Conservation (phyloP, 2,888 invertebrate species). For the Drosophila mayaguana region DNA sequence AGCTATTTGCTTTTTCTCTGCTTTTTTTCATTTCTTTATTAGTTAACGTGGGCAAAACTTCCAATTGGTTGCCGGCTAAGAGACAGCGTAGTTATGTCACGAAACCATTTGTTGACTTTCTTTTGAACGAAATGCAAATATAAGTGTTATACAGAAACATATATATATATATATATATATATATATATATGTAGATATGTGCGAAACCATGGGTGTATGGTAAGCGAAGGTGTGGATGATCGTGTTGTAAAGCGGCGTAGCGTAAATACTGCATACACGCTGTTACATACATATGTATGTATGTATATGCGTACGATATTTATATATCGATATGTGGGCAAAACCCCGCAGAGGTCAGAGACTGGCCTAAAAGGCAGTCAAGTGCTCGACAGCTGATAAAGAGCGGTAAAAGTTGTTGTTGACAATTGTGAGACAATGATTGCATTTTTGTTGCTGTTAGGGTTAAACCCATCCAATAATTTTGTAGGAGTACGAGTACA, state of each 20-base stretch:
- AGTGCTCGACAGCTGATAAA: constrained; percentile 49
- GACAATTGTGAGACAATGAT: constrained; percentile 42
- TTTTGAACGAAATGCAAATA: constrained; percentile 70
- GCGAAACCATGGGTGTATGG: background rate
- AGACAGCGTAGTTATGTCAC: constrained; percentile 63
- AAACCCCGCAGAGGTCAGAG: constrained; percentile 51
- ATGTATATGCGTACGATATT: background rate
- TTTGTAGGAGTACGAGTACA: constrained; percentile 22
- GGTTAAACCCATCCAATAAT: constrained; percentile 48
- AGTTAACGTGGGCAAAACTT: constrained; percentile 17
- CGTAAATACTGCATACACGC: constrained; percentile 17
- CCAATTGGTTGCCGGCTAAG: constrained; percentile 17
- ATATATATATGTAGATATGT: background rate
- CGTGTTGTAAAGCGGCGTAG: constrained; percentile 36
- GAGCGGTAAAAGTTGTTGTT: constrained; percentile 55
- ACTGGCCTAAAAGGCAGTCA: constrained; percentile 40
- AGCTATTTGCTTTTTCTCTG: constrained; percentile 21
- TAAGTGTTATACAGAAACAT: constrained; percentile 12
- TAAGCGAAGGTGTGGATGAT: constrained; percentile 29
- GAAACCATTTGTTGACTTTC: constrained; percentile 69
- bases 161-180: background rate
- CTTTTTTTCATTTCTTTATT: background rate
- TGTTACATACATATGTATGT: constrained; percentile 1
- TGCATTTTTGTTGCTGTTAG: constrained; percentile 20
- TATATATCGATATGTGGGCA: constrained; percentile 30